Evolutionary conservation across 1,140 invertebrate species (phyloP).

Genomic region (Heliothis subflexa): DNA sequence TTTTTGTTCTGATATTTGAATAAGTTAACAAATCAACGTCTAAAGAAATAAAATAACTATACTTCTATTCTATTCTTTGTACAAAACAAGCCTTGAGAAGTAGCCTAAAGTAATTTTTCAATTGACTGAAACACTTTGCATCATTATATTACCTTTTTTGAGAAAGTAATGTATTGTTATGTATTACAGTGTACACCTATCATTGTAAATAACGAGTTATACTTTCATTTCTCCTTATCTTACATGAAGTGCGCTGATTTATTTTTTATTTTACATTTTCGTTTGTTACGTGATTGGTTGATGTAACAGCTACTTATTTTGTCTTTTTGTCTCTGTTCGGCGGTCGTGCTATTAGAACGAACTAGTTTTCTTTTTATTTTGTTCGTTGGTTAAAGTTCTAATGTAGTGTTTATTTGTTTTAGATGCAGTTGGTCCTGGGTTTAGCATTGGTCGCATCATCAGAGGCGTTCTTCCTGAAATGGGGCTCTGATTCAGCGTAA

Average conservation of each 20-base stretch:
- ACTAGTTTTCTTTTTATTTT: not conserved
- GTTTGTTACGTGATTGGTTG: constrained; percentile 8
- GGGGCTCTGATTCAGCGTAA: constrained; percentile 83
- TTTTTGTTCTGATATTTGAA: no score
- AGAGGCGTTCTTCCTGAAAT: constrained; percentile 83
- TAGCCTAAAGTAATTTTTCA: not conserved
- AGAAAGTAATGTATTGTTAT: constrained; percentile 31
- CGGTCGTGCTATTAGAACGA: not conserved
- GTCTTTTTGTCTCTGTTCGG: not conserved
- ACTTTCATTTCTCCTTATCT: constrained; percentile 44
- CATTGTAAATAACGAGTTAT: constrained; percentile 16
- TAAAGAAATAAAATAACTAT: no score
- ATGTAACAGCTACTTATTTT: constrained; percentile 29
- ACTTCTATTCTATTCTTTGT: no score
- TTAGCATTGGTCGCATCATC: constrained; percentile 71
- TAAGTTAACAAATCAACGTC: no score
- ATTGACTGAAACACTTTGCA: constrained; percentile 1
- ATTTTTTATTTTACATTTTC: constrained; percentile 35
- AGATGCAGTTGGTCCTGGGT: constrained; percentile 72
- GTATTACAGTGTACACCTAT: constrained; percentile 17
- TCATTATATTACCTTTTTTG: constrained; percentile 3
- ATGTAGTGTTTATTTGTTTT: constrained; percentile 57
- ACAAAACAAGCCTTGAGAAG: not conserved
- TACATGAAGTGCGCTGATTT: constrained; percentile 29
- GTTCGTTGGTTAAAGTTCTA: not conserved